phyloP scores from a whole-genome alignment of 1,140 invertebrate species.

The Hylaeus anthracinus region DNA sequence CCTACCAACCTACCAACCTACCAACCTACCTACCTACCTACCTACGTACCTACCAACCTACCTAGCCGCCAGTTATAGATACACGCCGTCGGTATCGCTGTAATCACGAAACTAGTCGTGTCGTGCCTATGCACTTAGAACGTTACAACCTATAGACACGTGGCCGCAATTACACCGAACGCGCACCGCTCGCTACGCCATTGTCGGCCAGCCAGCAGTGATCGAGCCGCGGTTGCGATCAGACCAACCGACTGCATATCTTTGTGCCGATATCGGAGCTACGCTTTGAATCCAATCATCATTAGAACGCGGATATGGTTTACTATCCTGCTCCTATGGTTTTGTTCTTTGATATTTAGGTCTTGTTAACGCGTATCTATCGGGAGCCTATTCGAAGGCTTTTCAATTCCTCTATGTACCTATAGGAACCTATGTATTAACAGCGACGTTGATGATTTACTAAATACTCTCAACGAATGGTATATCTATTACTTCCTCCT shows the following conservation, averaged over 20 bases:
- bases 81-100: conserved; percentile 9
- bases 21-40: conserved; percentile 14
- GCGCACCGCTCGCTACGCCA: neutral
- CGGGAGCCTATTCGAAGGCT: too few relatives aligned
- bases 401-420: too few relatives aligned
- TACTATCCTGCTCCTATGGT: too few relatives aligned
- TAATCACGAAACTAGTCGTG: conserved; percentile 29
- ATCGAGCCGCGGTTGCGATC: conserved; percentile 29
- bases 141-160: neutral
- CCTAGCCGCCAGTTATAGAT: conserved; percentile 5
- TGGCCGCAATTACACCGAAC: neutral
- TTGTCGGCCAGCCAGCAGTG: conserved; percentile 9
- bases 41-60: conserved; percentile 23
- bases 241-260: conserved; percentile 2
- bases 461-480: too few relatives aligned
- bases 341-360: too few relatives aligned
- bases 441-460: too few relatives aligned
- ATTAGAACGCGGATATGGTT: too few relatives aligned
- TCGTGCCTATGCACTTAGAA: neutral
- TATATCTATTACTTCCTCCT: too few relatives aligned
- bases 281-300: too few relatives aligned
- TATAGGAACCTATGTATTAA: too few relatives aligned
- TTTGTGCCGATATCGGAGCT: neutral
- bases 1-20: conserved; percentile 18
- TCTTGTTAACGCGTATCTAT: too few relatives aligned